A percentile compares a stretch with the other conserved stretches of the same genome.
These are phyloP conservation scores for Callocephalon fimbriatum DNA, from an alignment of 2,113 vertebrate species.

Conservation along the genomic window DNA sequence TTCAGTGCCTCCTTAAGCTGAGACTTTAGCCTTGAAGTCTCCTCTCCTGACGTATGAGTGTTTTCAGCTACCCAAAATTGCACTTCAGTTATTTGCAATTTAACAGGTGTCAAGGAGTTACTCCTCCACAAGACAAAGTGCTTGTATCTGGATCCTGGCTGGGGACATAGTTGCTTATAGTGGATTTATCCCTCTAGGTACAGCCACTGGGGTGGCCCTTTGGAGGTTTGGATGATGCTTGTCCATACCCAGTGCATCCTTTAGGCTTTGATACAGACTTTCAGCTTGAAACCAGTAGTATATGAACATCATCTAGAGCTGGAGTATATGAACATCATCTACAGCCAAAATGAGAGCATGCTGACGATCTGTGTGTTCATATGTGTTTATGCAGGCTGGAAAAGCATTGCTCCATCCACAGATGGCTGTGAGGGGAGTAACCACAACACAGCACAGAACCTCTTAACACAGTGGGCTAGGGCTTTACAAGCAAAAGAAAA, in stretches of 20 bases:
- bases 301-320: not conserved
- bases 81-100: not conserved
- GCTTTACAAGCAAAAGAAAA: conserved; percentile 46
- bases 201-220: not conserved
- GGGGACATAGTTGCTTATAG: not conserved
- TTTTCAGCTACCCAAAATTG: not conserved
- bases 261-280: not conserved
- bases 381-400: not conserved
- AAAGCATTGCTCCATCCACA: not conserved
- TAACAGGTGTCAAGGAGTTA: not conserved
- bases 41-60: not conserved
- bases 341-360: not conserved
- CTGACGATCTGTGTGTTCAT: not conserved
- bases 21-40: not conserved
- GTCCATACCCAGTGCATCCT: not conserved
- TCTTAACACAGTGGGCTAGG: not conserved
- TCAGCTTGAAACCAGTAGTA: not conserved
- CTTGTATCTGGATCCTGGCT: not conserved
- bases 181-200: not conserved
- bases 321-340: not conserved
- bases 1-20: not conserved
- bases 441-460: not conserved
- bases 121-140: not conserved
- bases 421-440: not conserved
- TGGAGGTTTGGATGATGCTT: rapidly evolving